Evolutionary conservation across 2,113 vertebrate species (phyloP).

Genomic region (Ranitomeya variabilis): DNA sequence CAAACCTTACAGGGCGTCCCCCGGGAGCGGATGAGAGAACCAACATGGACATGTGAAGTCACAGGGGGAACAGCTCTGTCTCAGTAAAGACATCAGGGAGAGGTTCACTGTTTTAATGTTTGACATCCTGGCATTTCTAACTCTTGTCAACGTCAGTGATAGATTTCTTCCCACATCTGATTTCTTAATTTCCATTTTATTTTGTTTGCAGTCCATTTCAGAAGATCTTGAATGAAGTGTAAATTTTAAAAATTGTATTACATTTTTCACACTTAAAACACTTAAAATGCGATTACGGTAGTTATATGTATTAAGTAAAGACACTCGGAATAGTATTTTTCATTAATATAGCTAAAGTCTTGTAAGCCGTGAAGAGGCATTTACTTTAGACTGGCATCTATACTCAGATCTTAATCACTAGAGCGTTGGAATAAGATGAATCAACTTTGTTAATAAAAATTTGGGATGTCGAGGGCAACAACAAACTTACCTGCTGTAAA

Average conservation of each 20-base stretch:
- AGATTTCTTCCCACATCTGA: slow-evolving; percentile 20
- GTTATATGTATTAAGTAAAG: too few species aligned
- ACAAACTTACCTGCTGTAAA: too few species aligned
- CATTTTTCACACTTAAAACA: too few species aligned
- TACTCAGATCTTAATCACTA: too few species aligned
- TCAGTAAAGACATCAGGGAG: slow-evolving; percentile 22
- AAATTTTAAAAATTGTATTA: not conserved
- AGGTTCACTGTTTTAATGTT: slow-evolving; percentile 26
- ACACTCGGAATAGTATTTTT: too few species aligned
- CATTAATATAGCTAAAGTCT: too few species aligned
- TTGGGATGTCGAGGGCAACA: too few species aligned
- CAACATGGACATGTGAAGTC: slow-evolving; percentile 18
- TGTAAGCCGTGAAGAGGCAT: too few species aligned
- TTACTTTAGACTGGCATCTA: too few species aligned
- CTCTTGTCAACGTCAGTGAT: slow-evolving; percentile 5
- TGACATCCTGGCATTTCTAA: slow-evolving; percentile 24
- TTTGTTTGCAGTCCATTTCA: not conserved
- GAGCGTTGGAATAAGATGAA: too few species aligned
- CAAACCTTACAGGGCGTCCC: not conserved
- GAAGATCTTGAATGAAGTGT: not conserved
- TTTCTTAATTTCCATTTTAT: slow-evolving; percentile 30
- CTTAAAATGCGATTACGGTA: too few species aligned
- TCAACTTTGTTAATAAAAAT: too few species aligned
- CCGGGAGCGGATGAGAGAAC: slow-evolving; percentile 23
- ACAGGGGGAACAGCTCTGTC: slow-evolving; percentile 45